phyloP scores from a whole-genome alignment of 1,140 invertebrate species.

The Heliconius himera region DNA sequence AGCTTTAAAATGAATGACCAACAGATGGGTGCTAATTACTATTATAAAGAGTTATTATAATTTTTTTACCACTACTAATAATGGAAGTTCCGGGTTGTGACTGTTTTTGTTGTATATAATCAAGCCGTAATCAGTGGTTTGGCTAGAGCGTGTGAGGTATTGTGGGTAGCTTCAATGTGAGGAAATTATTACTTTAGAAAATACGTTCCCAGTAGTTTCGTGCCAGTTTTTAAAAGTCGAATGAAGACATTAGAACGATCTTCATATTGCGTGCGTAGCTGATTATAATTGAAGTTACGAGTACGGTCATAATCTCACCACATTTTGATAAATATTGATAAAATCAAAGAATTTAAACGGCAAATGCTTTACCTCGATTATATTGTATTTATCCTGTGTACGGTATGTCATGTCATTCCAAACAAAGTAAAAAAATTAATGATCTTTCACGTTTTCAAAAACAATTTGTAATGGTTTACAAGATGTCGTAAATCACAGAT shows the following conservation, averaged over 20 bases:
- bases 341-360: conserved; percentile 10
- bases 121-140: conserved; percentile 72
- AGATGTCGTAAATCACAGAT: conserved; percentile 65
- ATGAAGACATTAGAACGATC: conserved; percentile 74
- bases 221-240: conserved; percentile 54
- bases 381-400: conserved; percentile 25
- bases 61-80: conserved; percentile 70
- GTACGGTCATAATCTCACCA: conserved; percentile 29
- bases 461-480: conserved; percentile 73
- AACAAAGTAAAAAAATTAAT: conserved; percentile 47
- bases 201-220: conserved; percentile 56
- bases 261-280: conserved; percentile 64
- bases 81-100: conserved; percentile 73
- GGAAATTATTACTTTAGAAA: conserved; percentile 69
- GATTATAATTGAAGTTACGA: conserved; percentile 19
- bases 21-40: conserved; percentile 44
- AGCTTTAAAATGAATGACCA: conserved; percentile 39
- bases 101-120: conserved; percentile 76
- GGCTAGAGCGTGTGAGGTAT: conserved; percentile 68
- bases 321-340: conserved; percentile 22
- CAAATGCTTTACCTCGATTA: neutral
- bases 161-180: conserved; percentile 50
- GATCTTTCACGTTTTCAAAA: conserved; percentile 51
- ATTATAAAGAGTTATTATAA: conserved; percentile 55
- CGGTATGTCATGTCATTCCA: neutral